A percentile compares a stretch with the other conserved stretches of the same genome.
Evolutionary conservation across 2,113 vertebrate genomes (phyloP).

Genomic region (Syrmaticus mikado): DNA sequence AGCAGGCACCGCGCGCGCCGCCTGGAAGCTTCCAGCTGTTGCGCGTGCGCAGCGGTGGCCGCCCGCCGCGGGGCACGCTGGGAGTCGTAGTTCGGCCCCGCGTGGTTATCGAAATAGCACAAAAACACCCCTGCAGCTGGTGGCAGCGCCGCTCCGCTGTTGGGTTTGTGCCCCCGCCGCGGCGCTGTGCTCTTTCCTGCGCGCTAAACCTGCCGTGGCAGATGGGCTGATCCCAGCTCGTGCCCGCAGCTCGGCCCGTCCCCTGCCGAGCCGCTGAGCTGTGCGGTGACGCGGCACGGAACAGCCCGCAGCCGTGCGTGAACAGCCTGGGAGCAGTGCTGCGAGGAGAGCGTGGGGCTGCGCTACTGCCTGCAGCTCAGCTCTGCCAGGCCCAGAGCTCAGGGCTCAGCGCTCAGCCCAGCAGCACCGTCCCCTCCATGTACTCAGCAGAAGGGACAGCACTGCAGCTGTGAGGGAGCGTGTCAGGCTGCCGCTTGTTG

Average conservation of each 20-base stretch:
- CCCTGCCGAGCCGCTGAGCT: no score
- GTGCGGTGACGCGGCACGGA: no score
- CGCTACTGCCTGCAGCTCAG: rapidly evolving
- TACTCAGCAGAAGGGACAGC: neutral
- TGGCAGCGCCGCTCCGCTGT: no score
- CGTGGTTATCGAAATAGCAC: no score
- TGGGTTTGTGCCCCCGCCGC: no score
- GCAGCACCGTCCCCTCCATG: rapidly evolving
- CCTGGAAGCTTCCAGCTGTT: constrained; percentile 50
- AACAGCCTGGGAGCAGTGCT: neutral
- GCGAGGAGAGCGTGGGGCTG: rapidly evolving
- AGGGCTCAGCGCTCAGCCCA: neutral
- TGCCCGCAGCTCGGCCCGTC: no score
- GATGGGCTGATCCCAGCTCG: no score
- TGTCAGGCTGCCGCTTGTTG: neutral
- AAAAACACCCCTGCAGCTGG: no score
- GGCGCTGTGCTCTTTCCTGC: no score
- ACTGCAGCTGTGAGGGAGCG: neutral
- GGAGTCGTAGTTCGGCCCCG: constrained; percentile 26
- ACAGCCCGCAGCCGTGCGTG: no score
- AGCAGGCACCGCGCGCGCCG: constrained; percentile 37
- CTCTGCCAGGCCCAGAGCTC: neutral
- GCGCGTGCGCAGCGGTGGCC: neutral
- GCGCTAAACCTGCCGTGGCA: no score
- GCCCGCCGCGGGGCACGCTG: neutral